These are phyloP conservation scores for Spodoptera picta DNA, from an alignment of 2,888 invertebrate species.

Conservation along the genomic window DNA sequence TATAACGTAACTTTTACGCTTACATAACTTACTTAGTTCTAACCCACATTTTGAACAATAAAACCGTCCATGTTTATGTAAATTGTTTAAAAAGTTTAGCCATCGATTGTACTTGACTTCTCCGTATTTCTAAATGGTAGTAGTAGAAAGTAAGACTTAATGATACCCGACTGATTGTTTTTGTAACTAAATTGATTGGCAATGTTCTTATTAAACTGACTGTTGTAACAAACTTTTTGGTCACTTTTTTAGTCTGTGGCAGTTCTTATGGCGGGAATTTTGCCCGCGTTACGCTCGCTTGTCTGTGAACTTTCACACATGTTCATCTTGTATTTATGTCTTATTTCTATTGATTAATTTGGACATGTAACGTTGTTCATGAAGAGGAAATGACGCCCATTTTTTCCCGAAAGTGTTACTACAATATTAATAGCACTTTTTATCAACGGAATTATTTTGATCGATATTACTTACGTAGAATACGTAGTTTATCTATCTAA, in stretches of 20 bases:
- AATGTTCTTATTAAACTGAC: constrained; percentile 33
- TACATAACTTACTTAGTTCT: constrained; percentile 30
- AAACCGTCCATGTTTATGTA: constrained; percentile 19
- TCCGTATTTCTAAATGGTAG: constrained; percentile 20
- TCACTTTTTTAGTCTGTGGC: not conserved
- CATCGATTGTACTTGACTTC: constrained; percentile 28
- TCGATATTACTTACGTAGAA: too few relatives aligned
- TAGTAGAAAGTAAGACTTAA: constrained; percentile 51
- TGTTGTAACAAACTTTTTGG: constrained; percentile 3
- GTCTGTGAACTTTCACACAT: too few relatives aligned
- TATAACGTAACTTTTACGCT: constrained; percentile 38
- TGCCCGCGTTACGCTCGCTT: too few relatives aligned
- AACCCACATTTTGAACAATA: constrained; percentile 42
- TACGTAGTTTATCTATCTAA: too few relatives aligned
- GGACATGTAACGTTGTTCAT: too few relatives aligned
- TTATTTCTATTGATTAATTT: too few relatives aligned
- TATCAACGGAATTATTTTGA: too few relatives aligned
- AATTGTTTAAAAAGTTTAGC: constrained; percentile 24
- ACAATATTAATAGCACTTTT: too few relatives aligned
- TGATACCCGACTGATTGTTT: constrained; percentile 53
- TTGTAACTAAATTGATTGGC: constrained; percentile 52
- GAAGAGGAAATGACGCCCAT: too few relatives aligned
- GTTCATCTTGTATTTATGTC: too few relatives aligned
- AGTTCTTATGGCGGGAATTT: too few relatives aligned
- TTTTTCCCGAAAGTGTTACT: too few relatives aligned